Evolutionary conservation across 64 coral and sea anemone species (phyloP).

Genomic region (Cladopsammia gracilis): DNA sequence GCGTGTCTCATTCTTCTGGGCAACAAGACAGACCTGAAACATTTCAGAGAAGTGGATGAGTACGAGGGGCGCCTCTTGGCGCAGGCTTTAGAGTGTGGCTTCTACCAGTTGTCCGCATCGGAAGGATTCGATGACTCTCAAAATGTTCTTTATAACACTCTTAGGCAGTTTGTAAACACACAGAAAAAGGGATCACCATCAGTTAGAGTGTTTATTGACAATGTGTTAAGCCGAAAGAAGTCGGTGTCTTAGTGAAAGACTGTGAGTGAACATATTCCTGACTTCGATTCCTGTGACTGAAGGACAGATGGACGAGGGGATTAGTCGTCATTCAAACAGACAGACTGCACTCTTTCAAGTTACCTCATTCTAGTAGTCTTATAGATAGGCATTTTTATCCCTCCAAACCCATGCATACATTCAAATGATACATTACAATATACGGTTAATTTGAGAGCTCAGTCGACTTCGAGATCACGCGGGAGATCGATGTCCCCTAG

Average conservation of each 20-base stretch:
- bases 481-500: too few species aligned
- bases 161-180: constrained; percentile 37
- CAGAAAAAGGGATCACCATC: constrained; percentile 45
- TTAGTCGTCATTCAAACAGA: too few species aligned
- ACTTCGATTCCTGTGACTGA: neutral
- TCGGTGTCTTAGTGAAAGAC: constrained; percentile 6
- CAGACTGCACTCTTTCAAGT: too few species aligned
- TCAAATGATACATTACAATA: too few species aligned
- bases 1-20: constrained; percentile 53
- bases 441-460: too few species aligned
- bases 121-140: constrained; percentile 61
- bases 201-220: constrained; percentile 43
- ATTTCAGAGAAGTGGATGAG: constrained; percentile 66
- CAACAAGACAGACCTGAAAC: constrained; percentile 70
- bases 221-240: constrained; percentile 44
- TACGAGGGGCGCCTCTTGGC: constrained; percentile 69
- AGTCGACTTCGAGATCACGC: too few species aligned
- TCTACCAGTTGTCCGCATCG: constrained; percentile 56
- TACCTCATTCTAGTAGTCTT: too few species aligned
- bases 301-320: neutral
- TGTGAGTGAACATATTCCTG: neutral
- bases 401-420: too few species aligned
- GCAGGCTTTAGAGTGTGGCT: constrained; percentile 54
- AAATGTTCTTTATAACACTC: constrained; percentile 56
- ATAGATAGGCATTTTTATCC: too few species aligned